Base-by-base conservation (phyloP, 2,797 vertebrate species). In the Scyliorhinus canicula region DNA sequence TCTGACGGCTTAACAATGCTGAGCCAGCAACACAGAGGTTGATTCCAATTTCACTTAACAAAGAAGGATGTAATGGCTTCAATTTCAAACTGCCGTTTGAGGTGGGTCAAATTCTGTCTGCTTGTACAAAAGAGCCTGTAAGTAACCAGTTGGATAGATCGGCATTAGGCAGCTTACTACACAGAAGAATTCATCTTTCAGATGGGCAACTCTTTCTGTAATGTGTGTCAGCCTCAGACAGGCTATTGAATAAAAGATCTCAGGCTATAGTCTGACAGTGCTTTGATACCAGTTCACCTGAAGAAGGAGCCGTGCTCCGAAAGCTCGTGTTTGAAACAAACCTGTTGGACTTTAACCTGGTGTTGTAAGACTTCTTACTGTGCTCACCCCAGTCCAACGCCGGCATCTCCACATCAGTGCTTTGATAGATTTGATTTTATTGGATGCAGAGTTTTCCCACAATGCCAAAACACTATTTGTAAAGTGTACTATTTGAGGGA, bases 381-480 rank as follows among this genome's bases (percentile, higher is more conserved):
- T n/a, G n/a, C n/a, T n/a, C n/a, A n/a, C n/a, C n/a, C n/a, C n/a
- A n/a, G n/a, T n/a, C n/a, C n/a, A n/a, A n/a, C n/a, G n/a, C n/a
- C n/a, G n/a, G n/a, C n/a, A n/a, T n/a, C n/a, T n/a, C n/a, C n/a
- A n/a, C n/a, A n/a, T n/a, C 93, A 74, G 67, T 74, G 93, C 31
- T 94, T 71, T 74, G 93, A 94, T 52, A 47, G 93, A 94, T 94
- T 94, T 94, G 31, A 71, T 50, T 94, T 94, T 55, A 71, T 69
- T 50, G 67, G 67, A 71, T 74, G 31, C 50, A 28, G 47, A 94
- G 47, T 19, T 94, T 74, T 74, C 67, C 93, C 63, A 94, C 93
- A 94, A 94, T 94, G 69, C 67, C 93, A 74, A 94, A 94, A 94
- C 93, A 74, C 67, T 52, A 55, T 74, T 94, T 94, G 93, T 94